Evolutionary conservation across 1,140 invertebrate species (phyloP).

Genomic region (Drosophila sulfurigaster): DNA sequence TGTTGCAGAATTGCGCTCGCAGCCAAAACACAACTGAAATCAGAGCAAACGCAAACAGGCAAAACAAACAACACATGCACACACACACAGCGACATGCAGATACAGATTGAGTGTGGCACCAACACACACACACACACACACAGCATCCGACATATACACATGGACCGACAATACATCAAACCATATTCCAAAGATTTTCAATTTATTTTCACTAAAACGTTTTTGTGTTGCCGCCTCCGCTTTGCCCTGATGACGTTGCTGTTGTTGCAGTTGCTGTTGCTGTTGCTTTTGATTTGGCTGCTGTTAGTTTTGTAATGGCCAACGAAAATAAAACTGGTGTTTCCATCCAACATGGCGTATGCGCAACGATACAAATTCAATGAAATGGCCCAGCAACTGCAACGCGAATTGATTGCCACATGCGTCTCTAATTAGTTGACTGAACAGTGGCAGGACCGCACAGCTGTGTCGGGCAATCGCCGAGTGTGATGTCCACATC

Average conservation of each 20-base stretch:
- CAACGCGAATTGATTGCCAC: constrained; percentile 70
- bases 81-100: constrained; percentile 1
- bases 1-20: constrained; percentile 56
- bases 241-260: constrained; percentile 43
- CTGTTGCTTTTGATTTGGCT: constrained; percentile 26
- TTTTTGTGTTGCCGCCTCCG: constrained; percentile 57
- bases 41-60: constrained; percentile 57
- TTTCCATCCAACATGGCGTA: constrained; percentile 33
- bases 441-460: constrained; percentile 21
- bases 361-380: constrained; percentile 42
- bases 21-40: constrained; percentile 48
- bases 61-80: constrained; percentile 55
- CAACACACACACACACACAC: constrained; percentile 21
- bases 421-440: constrained; percentile 75
- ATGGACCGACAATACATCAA: constrained; percentile 65
- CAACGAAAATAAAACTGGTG: constrained; percentile 56
- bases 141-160: constrained; percentile 16
- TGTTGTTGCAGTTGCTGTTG: constrained; percentile 44
- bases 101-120: constrained; percentile 19
- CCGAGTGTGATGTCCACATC: constrained; percentile 1
- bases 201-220: constrained; percentile 81
- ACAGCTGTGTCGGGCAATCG: background rate
- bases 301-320: constrained; percentile 62
- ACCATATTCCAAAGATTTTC: constrained; percentile 77
- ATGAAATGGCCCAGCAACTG: constrained; percentile 71